phyloP scores from a whole-genome alignment of 2,888 invertebrate species.

The Stenurella melanura region DNA sequence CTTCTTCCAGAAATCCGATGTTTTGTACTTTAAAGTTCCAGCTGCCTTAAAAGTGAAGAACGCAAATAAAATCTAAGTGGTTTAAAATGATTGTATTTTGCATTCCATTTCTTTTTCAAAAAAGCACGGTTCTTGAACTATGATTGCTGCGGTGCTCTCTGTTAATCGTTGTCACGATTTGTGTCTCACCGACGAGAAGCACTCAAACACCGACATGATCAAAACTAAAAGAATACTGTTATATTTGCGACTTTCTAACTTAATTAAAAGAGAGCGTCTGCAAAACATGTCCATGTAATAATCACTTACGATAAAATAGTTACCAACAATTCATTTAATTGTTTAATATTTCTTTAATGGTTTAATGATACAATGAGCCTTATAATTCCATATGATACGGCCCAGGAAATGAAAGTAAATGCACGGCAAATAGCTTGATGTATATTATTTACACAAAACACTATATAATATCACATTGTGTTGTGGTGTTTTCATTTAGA shows the following conservation, averaged over 20 bases:
- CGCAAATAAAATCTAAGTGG: too few species aligned
- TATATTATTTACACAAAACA: constrained; percentile 1
- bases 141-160: too few species aligned
- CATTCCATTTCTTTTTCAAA: too few species aligned
- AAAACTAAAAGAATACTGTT: background rate
- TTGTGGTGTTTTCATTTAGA: constrained; percentile 19
- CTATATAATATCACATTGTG: background rate
- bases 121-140: too few species aligned
- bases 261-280: background rate
- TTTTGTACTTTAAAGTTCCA: too few species aligned
- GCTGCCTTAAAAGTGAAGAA: too few species aligned
- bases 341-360: constrained; percentile 16
- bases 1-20: too few species aligned
- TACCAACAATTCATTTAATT: constrained; percentile 4
- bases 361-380: background rate
- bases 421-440: constrained; percentile 5
- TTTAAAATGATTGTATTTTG: too few species aligned
- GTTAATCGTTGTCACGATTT: too few species aligned
- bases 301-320: constrained; percentile 5
- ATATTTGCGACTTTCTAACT: constrained; percentile 10
- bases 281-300: background rate
- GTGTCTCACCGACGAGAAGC: too few species aligned
- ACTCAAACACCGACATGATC: background rate
- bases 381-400: constrained; percentile 5
- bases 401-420: constrained; percentile 26